phyloP scores from a whole-genome alignment of 2,113 vertebrate species.

The Passer montanus region DNA sequence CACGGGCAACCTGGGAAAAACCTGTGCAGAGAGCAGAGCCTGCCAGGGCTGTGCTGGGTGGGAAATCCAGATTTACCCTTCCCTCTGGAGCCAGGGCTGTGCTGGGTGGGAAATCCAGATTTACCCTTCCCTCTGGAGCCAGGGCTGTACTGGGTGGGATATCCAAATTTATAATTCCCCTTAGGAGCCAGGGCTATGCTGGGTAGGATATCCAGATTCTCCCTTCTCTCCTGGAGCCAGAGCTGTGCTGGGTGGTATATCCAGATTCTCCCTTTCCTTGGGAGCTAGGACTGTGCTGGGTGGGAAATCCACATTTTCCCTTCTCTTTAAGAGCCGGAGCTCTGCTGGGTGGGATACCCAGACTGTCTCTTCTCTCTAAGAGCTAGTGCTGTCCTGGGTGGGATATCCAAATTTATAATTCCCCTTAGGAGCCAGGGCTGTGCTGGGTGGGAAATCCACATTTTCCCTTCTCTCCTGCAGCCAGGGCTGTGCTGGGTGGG shows the following conservation, averaged over 20 bases:
- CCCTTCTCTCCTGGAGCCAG: neutral
- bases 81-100: neutral
- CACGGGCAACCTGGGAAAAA: neutral
- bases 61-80: neutral
- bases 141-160: neutral
- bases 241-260: neutral
- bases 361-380: neutral
- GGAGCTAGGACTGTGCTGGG: neutral
- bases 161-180: neutral
- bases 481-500: neutral
- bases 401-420: neutral
- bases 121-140: neutral
- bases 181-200: neutral
- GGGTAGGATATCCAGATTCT: neutral
- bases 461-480: neutral
- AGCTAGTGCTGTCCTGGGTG: neutral
- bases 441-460: neutral
- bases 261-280: neutral
- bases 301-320: neutral
- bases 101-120: neutral
- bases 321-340: no score
- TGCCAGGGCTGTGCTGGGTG: neutral
- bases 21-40: neutral
- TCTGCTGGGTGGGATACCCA: no score
- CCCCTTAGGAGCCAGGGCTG: neutral